Conservation (phyloP, 2,888 invertebrate species). For the Zeuzera pyrina region DNA sequence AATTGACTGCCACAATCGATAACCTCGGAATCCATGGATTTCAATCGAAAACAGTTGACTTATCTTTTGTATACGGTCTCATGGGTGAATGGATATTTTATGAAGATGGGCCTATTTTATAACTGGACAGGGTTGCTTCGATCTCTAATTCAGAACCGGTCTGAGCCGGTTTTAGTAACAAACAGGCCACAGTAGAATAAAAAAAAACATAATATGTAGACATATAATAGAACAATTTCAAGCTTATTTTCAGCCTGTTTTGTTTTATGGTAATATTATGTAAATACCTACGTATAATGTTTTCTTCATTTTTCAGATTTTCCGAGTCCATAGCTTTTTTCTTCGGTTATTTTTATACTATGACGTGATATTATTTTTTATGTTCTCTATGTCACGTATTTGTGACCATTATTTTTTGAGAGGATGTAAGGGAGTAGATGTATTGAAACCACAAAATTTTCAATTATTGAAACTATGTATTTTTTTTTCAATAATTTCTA, state of each 20-base stretch:
- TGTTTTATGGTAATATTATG: conserved; percentile 44
- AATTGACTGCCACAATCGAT: too few relatives aligned
- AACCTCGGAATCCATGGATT: too few relatives aligned
- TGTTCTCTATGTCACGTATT: too few relatives aligned
- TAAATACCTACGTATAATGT: conserved; percentile 27
- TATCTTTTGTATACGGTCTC: too few relatives aligned
- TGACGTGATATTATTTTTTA: too few relatives aligned
- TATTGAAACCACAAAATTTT: conserved; percentile 35
- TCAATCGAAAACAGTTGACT: too few relatives aligned
- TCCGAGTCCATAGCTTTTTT: conserved; percentile 6
- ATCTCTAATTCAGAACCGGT: conserved; percentile 30
- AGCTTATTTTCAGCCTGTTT: not conserved
- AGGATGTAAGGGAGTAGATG: too few relatives aligned
- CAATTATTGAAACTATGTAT: conserved; percentile 69
- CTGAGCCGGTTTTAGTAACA: too few relatives aligned
- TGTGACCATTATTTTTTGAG: too few relatives aligned
- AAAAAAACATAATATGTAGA: not conserved
- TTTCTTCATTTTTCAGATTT: conserved; percentile 30
- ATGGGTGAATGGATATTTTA: too few relatives aligned
- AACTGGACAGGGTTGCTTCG: conserved; percentile 41
- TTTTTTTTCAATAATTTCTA: conserved; percentile 66
- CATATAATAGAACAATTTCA: not conserved
- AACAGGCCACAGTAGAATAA: not conserved
- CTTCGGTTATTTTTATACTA: conserved; percentile 2
- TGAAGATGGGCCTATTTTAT: too few relatives aligned